Base-by-base conservation (phyloP, 2,888 invertebrate genomes). In the Mechanitis messenoides region DNA sequence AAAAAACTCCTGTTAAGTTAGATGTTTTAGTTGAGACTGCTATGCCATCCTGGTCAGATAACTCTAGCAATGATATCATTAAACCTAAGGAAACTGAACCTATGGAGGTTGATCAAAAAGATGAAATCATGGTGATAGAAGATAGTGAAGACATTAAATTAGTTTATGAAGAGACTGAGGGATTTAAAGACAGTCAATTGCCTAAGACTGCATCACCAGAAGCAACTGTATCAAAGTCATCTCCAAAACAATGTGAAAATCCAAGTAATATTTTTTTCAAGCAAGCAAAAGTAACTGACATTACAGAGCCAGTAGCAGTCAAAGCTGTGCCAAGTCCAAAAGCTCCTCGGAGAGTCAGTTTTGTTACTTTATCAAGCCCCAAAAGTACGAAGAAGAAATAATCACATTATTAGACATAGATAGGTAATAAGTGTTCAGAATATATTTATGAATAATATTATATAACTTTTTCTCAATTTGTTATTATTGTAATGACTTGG, bases 341-440 rank as follows among this genome's bases (percentile, higher is more conserved):
- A 78, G 92, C 92, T 0, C 94, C 94, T 0, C 80, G 95, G 28
- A 83, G 95, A 67, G 94, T 95, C 3, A 91, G 92, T 67, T 92
- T 96, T 61, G 94, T 94, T 33, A 95, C 95, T 1, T 82, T 96
- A 46, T 94, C 95, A 3, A 95, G 95, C 74, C 95, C 95, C 55
- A 95, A 95, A 79, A 92, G 92, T 64, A 91, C 91, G 72, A 94
- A 93, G 75, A 85, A 82, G 64, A 79, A 72, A 63, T 74, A 50
- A 60, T 38, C 28, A 53, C 38, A 55, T 55, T 54, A 45, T 45
- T 35, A 45, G 45, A 33, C 53, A 58, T 57, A 50, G 9, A 31
- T 28, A 20, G 20, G 20, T 20, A 20, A 20, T 20, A 50, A 50
- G 31, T 31, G n/a, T 31, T 31, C 31, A 28, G 2, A 31, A 47